Base-by-base conservation (phyloP, 2,888 invertebrate genomes). In the Dicycla oo region DNA sequence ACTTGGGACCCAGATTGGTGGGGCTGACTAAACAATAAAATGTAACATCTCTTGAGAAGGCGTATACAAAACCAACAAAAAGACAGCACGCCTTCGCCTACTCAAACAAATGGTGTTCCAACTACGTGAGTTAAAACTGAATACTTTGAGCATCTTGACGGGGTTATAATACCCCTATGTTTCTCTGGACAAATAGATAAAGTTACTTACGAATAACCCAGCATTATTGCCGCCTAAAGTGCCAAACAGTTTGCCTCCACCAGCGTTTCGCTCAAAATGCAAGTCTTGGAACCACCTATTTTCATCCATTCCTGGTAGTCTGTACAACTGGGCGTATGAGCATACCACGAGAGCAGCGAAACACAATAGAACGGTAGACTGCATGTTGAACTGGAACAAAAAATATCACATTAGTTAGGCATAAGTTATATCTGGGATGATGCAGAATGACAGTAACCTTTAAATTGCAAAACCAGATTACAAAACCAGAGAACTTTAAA, bases 211-310 rank as follows among this genome's bases (percentile, higher is more conserved):
- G 73, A 88, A 93, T 15, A 93, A 73, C 4, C 91, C 91, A 20
- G 84, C 84, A 66, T 91, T 90, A 30, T 88, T 91, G 47, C 88
- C 86, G 40, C 93, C 93, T 0, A 93, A 84, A 8, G 89, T 91
- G 0, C 93, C 92, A 65, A 91, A 93, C 45, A 91, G 60, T 20
- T 80, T 81, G 0, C 91, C 91, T 2, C 86, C 81, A 5, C 89
- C 88, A 45, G 76, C 75, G 34, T 61, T 69, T 20, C 74, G 69
- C 30, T 87, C 78, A 56, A 30, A 56, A 5, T 56, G 88, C 88
- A 90, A 0, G 79, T 64, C 20, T 20, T 58, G 30, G 5, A 56
- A 56, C 54, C 30, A 30, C 5, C 5, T 30, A 30, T 3, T 18
- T 30, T 60, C 47, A 5, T 45, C 66, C 23, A 61, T 61, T 34